phyloP scores from a whole-genome alignment of 2,797 vertebrate genomes.

The Trichosurus vulpecula region DNA sequence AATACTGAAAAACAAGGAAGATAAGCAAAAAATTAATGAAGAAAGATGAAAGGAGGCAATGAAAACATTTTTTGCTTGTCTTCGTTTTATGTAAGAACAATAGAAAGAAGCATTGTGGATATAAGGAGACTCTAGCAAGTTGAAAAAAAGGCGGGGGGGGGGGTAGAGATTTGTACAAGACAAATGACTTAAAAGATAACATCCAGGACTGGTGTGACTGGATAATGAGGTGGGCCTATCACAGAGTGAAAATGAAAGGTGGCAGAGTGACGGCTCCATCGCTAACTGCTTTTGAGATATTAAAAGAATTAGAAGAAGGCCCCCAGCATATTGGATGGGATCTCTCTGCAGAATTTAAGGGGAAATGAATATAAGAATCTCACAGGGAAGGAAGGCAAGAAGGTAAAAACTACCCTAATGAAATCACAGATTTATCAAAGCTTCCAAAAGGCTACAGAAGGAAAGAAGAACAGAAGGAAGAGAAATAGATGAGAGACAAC shows the following conservation, averaged over 20 bases:
- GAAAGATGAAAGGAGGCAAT: background rate
- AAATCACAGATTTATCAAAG: background rate
- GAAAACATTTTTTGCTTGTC: background rate
- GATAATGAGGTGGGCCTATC: background rate
- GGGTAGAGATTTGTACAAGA: background rate
- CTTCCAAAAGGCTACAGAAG: background rate
- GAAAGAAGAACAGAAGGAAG: background rate
- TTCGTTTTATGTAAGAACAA: background rate
- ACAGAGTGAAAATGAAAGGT: too few relatives aligned
- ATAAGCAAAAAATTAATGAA: background rate
- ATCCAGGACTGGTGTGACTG: background rate
- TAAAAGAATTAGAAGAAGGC: background rate
- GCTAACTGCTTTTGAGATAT: background rate
- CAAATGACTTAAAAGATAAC: background rate
- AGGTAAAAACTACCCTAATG: background rate
- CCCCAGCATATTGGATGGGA: background rate
- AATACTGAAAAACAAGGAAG: background rate
- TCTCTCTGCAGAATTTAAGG: background rate
- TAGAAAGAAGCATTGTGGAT: background rate
- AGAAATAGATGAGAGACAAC: background rate
- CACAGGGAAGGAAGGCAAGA: background rate
- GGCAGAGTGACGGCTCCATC: too few relatives aligned
- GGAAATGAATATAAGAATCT: background rate
- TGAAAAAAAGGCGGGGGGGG: too few relatives aligned
- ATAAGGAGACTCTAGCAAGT: background rate